phyloP scores from a whole-genome alignment of 92 coral and sea anemone species.

The Pocillopora meandrina region DNA sequence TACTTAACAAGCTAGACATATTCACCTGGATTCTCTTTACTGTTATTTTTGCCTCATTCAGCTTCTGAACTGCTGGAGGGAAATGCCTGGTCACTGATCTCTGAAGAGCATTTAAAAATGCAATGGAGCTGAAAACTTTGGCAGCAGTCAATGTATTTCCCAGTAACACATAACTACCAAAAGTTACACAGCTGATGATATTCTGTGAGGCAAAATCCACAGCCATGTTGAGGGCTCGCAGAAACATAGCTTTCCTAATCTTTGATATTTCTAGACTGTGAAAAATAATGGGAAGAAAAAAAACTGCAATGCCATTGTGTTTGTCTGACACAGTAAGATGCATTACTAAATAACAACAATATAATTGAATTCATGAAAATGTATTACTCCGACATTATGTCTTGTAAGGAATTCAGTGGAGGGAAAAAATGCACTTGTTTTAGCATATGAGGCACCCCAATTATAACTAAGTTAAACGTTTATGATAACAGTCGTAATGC shows the following conservation, averaged over 20 bases:
- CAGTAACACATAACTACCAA: conserved; percentile 66
- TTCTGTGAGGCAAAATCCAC: conserved; percentile 65
- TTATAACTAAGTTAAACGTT: no score
- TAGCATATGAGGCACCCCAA: no score
- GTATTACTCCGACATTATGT: no score
- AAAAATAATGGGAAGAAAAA: not conserved
- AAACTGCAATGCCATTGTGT: not conserved
- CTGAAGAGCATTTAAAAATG: conserved; percentile 62
- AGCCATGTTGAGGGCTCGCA: conserved; percentile 76
- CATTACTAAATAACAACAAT: not conserved
- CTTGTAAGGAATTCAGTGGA: no score
- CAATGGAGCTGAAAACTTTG: conserved; percentile 81
- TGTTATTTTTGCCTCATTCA: conserved; percentile 67
- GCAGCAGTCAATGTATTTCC: conserved; percentile 83
- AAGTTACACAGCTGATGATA: conserved; percentile 68
- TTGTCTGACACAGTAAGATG: not conserved
- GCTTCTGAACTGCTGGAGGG: conserved; percentile 64
- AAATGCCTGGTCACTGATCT: conserved; percentile 64
- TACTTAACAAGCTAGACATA: not conserved
- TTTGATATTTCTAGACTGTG: conserved; percentile 72
- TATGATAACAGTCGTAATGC: no score
- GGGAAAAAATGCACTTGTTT: no score
- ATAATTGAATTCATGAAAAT: not conserved
- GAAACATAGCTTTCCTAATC: conserved; percentile 55
- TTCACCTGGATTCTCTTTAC: conserved; percentile 74